Conservation (phyloP, 2,113 vertebrate species). For the Thalassoma bifasciatum region DNA sequence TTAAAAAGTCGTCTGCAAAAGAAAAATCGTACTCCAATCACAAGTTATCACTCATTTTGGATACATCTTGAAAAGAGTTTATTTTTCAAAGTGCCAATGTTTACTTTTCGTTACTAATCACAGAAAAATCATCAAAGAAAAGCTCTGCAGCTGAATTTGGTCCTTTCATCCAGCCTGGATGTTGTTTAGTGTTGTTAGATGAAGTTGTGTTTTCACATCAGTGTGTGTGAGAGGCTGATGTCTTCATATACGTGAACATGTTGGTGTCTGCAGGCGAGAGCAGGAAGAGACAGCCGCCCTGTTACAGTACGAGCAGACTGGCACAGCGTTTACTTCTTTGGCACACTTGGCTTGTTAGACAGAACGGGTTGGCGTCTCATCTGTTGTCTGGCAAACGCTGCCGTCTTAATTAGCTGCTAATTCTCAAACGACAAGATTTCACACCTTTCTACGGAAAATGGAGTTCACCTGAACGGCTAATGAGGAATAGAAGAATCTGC, state of each 20-base stretch:
- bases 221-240: neutral
- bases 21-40: no score
- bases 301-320: neutral
- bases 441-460: constrained; percentile 21
- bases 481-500: neutral
- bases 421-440: constrained; percentile 6
- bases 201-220: neutral
- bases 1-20: no score
- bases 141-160: neutral
- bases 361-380: neutral
- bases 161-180: neutral
- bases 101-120: no score
- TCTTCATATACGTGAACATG: neutral
- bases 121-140: no score
- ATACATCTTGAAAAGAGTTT: no score
- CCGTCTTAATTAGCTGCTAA: constrained; percentile 6
- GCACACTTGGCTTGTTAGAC: constrained; percentile 1
- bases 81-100: no score
- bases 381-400: constrained; percentile 19
- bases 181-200: neutral
- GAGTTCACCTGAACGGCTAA: neutral
- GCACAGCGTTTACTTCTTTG: neutral
- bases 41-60: no score
- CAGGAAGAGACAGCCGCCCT: neutral
- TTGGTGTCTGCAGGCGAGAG: neutral